Evolutionary conservation across 2,888 invertebrate genomes (phyloP).

Genomic region (Andrena minutula): DNA sequence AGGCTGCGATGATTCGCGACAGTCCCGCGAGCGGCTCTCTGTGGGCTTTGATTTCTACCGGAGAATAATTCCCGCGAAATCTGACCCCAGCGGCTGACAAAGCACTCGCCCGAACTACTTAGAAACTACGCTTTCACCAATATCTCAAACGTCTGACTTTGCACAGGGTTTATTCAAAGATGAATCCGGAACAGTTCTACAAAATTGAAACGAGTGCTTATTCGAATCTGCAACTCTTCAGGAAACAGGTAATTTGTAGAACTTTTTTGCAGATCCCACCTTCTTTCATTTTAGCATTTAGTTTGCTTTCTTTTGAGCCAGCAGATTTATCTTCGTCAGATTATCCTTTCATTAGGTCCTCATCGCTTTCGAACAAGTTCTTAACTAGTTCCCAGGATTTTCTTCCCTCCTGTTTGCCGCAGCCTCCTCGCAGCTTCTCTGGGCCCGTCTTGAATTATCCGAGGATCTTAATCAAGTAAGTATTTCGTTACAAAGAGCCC

Average conservation of each 20-base stretch:
- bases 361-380: constrained; percentile 28
- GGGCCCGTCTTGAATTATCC: constrained; percentile 47
- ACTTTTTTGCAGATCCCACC: neutral
- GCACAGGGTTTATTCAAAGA: too few species aligned
- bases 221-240: too few species aligned
- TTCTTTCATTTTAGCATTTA: neutral
- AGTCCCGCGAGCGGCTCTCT: neutral
- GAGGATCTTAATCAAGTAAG: constrained; percentile 65
- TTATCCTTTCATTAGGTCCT: constrained; percentile 24
- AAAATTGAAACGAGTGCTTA: too few species aligned
- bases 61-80: too few species aligned
- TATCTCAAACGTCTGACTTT: neutral
- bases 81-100: neutral
- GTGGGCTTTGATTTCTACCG: too few species aligned
- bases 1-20: neutral
- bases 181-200: too few species aligned
- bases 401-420: constrained; percentile 15
- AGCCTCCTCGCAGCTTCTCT: neutral
- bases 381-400: constrained; percentile 37
- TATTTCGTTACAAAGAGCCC: constrained; percentile 53
- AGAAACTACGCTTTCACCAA: neutral
- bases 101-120: neutral
- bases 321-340: constrained; percentile 3
- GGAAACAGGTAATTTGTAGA: too few species aligned
- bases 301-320: constrained; percentile 2